phyloP scores from a whole-genome alignment of 2,888 invertebrate species.

The Pegoplata infirma region DNA sequence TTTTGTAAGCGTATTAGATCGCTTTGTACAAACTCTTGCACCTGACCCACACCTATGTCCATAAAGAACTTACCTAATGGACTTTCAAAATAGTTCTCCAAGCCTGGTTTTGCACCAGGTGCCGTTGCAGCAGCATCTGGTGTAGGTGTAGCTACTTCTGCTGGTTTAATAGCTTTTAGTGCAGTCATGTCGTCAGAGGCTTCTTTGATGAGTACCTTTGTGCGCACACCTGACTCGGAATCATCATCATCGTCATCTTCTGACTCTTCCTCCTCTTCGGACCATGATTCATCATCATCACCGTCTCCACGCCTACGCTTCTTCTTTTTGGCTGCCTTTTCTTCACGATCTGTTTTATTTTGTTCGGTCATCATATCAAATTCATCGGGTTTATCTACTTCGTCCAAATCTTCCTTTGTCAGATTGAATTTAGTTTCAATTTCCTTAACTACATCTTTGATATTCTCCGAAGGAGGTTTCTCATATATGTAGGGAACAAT shows the following conservation, averaged over 20 bases:
- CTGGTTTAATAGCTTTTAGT: slow-evolving; percentile 79
- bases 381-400: slow-evolving; percentile 80
- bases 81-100: slow-evolving; percentile 89
- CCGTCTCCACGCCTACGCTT: slow-evolving; percentile 74
- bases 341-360: slow-evolving; percentile 74
- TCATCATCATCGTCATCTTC: slow-evolving; percentile 78
- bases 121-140: slow-evolving; percentile 64
- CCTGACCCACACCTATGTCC: slow-evolving; percentile 93
- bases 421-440: slow-evolving; percentile 81
- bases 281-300: slow-evolving; percentile 82
- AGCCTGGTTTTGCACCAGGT: slow-evolving; percentile 78
- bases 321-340: slow-evolving; percentile 71
- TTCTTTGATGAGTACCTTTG: slow-evolving; percentile 80
- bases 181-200: slow-evolving; percentile 80
- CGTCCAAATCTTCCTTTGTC: slow-evolving; percentile 79
- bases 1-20: slow-evolving; percentile 93
- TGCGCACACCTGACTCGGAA: slow-evolving; percentile 79
- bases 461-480: slow-evolving; percentile 89
- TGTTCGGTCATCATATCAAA: slow-evolving; percentile 79
- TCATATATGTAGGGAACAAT: slow-evolving; percentile 96
- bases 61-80: slow-evolving; percentile 94
- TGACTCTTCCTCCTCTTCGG: slow-evolving; percentile 80
- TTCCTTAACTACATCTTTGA: slow-evolving; percentile 85
- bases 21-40: slow-evolving; percentile 95
- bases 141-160: slow-evolving; percentile 68